These are phyloP conservation scores for Columbina picui DNA, from an alignment of 2,113 vertebrate species.

Conservation along the genomic window DNA sequence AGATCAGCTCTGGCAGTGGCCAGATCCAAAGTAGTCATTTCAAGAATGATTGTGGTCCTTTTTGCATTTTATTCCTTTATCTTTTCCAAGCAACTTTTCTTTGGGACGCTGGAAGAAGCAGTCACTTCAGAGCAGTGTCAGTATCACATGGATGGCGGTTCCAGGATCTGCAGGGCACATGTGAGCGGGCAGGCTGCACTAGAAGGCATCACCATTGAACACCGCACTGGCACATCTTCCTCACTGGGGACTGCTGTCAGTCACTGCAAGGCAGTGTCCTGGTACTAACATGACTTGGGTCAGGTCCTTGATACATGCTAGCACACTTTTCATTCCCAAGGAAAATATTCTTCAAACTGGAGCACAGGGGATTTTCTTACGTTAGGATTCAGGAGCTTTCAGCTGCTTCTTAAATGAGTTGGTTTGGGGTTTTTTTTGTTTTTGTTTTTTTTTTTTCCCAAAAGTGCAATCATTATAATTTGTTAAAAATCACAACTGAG, in stretches of 20 bases:
- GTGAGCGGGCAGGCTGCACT: not conserved
- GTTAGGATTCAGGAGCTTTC: not conserved
- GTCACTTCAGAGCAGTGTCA: not conserved
- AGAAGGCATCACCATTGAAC: not conserved
- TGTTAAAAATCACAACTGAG: not conserved
- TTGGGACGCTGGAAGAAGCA: not conserved
- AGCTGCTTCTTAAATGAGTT: not conserved
- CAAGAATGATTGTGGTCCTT: not conserved
- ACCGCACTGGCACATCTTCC: not conserved
- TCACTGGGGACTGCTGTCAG: not conserved
- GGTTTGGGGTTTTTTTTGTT: rapidly evolving
- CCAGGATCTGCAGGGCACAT: not conserved
- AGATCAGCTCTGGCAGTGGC: not conserved
- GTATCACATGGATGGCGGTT: not conserved
- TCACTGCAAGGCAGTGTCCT: not conserved
- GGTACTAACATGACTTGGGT: not conserved
- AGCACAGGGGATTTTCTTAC: not conserved
- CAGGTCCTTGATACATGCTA: not conserved
- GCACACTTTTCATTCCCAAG: not conserved
- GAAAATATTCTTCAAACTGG: not conserved
- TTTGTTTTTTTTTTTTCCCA: no score
- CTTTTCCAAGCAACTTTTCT: not conserved
- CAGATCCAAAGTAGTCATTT: not conserved
- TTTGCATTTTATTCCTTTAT: not conserved
- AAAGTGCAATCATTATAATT: not conserved